Conservation (phyloP, 2,797 vertebrate genomes). For the Chaetophractus vellerosus region DNA sequence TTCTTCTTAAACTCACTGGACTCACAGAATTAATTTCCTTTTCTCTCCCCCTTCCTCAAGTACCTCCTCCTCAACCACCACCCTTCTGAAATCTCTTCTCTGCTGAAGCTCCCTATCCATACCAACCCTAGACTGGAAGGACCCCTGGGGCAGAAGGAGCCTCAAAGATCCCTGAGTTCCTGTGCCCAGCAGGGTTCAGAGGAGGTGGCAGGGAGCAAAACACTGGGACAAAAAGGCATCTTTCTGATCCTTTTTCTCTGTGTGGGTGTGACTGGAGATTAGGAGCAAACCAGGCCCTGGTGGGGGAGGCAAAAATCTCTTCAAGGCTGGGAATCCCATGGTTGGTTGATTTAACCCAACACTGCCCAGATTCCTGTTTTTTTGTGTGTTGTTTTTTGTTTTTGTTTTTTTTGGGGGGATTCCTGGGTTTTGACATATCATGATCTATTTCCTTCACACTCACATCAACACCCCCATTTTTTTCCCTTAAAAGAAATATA, state of each 20-base stretch:
- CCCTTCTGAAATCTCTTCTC: not conserved
- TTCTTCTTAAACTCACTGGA: not conserved
- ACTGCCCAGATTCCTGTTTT: not conserved
- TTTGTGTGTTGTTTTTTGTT: too few species aligned
- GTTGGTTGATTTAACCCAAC: not conserved
- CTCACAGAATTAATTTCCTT: not conserved
- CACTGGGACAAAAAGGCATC: not conserved
- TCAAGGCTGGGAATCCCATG: not conserved
- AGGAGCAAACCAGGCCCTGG: not conserved
- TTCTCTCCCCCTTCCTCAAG: not conserved
- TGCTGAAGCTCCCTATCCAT: not conserved
- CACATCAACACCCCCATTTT: not conserved
- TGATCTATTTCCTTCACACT: not conserved
- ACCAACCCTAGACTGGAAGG: not conserved
- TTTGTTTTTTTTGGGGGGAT: not conserved
- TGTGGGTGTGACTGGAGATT: not conserved
- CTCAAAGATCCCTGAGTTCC: constrained; percentile 14
- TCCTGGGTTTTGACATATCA: not conserved
- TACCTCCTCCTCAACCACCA: not conserved
- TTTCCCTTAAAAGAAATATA: not conserved
- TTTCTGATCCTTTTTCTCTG: not conserved
- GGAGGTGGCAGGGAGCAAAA: not conserved
- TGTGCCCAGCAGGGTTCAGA: not conserved
- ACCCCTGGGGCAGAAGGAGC: not conserved
- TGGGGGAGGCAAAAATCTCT: not conserved